These are phyloP conservation scores for Ennomos fuscantarius DNA, from an alignment of 2,888 invertebrate species.

Conservation along the genomic window DNA sequence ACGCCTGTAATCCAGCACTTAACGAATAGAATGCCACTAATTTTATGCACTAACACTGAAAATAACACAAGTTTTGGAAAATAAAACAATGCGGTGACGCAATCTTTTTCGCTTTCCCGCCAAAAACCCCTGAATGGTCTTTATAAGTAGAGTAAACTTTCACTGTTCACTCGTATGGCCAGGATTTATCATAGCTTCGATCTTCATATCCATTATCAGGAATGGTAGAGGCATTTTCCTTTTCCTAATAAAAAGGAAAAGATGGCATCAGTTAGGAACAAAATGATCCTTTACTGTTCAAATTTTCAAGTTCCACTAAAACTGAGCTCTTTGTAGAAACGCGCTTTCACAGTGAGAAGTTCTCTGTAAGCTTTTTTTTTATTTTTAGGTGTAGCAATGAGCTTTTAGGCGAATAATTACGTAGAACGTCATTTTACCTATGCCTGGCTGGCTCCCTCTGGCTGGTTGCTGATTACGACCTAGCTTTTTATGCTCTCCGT, in stretches of 20 bases:
- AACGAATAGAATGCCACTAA: too few relatives aligned
- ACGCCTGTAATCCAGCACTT: too few relatives aligned
- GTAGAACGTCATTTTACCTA: too few relatives aligned
- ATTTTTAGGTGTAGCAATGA: conserved; percentile 13
- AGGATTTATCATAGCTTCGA: conserved; percentile 18
- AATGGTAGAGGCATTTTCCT: conserved; percentile 20
- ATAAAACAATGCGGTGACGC: too few relatives aligned
- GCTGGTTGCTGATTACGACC: too few relatives aligned
- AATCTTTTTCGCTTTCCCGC: too few relatives aligned
- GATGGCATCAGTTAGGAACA: conserved; percentile 22
- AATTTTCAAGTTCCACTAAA: conserved; percentile 16
- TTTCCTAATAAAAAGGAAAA: conserved; percentile 23
- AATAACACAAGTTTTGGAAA: too few relatives aligned
- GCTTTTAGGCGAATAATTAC: background rate
- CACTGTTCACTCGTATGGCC: conserved; percentile 14
- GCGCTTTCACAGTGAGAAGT: conserved; percentile 16
- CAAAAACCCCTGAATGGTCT: too few relatives aligned
- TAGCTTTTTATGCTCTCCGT: too few relatives aligned
- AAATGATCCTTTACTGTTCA: conserved; percentile 17
- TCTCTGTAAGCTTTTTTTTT: conserved; percentile 14
- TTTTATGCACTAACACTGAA: too few relatives aligned
- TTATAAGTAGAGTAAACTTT: conserved; percentile 4
- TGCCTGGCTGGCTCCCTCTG: too few relatives aligned
- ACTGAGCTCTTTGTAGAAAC: conserved; percentile 19
- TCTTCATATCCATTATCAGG: conserved; percentile 27